phyloP scores from a whole-genome alignment of 2,113 vertebrate species.

The Dicaeum eximium region DNA sequence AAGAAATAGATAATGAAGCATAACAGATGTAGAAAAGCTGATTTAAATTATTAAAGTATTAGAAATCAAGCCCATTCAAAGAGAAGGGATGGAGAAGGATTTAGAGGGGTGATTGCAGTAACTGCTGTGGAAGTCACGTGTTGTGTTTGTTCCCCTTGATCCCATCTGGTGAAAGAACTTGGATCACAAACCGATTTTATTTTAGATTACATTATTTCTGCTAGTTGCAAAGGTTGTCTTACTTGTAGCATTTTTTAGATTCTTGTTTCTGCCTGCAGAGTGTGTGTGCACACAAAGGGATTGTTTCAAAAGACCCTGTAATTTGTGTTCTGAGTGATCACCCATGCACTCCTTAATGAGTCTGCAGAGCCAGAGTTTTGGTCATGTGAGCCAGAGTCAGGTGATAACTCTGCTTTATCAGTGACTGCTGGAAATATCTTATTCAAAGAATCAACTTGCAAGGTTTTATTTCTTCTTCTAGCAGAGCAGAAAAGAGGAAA shows the following conservation, averaged over 20 bases:
- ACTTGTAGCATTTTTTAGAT: neutral
- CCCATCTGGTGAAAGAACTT: neutral
- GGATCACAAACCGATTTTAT: neutral
- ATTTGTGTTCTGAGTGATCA: neutral
- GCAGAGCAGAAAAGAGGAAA: constrained; percentile 85
- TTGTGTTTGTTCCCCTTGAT: neutral
- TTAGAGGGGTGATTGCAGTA: fast-evolving
- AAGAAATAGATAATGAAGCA: neutral
- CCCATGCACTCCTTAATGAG: neutral
- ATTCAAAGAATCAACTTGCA: neutral
- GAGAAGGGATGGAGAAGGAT: neutral
- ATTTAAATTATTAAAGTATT: neutral
- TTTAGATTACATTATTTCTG: neutral
- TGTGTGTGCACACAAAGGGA: neutral
- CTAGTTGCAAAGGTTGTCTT: neutral
- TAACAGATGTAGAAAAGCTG: neutral
- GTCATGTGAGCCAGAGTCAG: neutral
- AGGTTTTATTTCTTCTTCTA: constrained; percentile 32
- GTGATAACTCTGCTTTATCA: neutral
- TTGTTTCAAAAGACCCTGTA: neutral
- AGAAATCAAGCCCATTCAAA: neutral
- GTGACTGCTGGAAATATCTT: neutral
- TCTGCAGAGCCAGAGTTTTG: neutral
- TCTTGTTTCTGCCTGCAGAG: neutral
- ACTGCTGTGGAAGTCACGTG: neutral